Evolutionary conservation across 2,113 vertebrate genomes (phyloP).

Genomic region (Cheilinus undulatus): DNA sequence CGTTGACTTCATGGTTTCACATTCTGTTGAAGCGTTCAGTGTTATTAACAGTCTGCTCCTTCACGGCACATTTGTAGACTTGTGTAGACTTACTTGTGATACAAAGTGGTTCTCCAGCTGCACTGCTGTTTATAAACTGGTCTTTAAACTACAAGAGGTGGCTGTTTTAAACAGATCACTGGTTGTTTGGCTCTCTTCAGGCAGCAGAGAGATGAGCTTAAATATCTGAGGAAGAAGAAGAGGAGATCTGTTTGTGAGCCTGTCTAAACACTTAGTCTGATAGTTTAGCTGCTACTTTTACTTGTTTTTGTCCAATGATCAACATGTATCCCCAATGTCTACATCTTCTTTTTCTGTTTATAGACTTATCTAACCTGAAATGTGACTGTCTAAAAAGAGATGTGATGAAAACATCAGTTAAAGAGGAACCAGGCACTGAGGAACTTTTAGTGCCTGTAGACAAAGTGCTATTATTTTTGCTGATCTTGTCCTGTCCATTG

Average conservation of each 20-base stretch:
- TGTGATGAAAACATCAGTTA: background rate
- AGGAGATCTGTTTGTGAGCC: background rate
- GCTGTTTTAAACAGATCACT: background rate
- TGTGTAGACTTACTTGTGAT: conserved; percentile 9
- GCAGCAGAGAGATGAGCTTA: background rate
- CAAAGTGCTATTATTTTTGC: no score
- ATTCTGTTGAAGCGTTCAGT: conserved; percentile 31
- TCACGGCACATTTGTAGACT: conserved; percentile 29
- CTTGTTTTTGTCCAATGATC: background rate
- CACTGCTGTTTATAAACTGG: conserved; percentile 15
- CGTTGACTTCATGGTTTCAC: conserved; percentile 27
- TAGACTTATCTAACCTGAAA: background rate
- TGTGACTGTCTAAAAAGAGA: background rate
- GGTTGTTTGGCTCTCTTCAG: conserved; percentile 25
- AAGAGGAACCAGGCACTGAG: conserved; percentile 5
- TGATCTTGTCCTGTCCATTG: no score
- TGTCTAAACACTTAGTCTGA: background rate
- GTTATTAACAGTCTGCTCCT: conserved; percentile 39
- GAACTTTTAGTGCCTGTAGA: no score
- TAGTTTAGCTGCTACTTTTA: background rate
- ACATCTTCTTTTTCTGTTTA: background rate
- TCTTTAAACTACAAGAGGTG: conserved; percentile 29
- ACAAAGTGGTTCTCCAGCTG: conserved; percentile 34
- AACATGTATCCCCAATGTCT: background rate
- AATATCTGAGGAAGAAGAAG: background rate